Conservation (phyloP, 2,113 vertebrate species). For the Desmodus rotundus region DNA sequence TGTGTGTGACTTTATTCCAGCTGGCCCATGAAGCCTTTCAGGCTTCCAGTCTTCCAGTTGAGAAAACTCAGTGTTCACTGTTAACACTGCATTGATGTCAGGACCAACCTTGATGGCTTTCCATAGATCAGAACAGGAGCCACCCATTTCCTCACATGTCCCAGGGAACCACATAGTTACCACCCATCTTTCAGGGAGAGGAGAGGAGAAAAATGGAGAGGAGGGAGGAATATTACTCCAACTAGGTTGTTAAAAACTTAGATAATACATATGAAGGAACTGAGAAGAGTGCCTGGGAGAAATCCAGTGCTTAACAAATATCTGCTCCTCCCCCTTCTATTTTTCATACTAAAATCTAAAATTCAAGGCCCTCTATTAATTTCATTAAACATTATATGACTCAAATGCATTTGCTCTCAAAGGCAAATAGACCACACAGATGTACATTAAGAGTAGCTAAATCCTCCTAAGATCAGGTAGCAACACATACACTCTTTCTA, state of each 20-base stretch:
- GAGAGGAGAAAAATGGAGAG: neutral
- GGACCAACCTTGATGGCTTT: slow-evolving; percentile 52
- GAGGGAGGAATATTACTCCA: neutral
- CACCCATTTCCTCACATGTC: slow-evolving; percentile 71
- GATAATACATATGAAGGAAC: neutral
- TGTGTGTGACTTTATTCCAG: slow-evolving; percentile 19
- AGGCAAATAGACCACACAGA: neutral
- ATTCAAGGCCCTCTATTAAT: neutral
- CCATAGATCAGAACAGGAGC: slow-evolving; percentile 50
- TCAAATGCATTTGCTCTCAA: neutral
- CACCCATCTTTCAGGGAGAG: neutral
- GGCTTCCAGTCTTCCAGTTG: neutral
- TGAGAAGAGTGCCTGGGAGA: neutral
- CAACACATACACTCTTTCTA: neutral
- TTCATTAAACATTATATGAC: neutral
- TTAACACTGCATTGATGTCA: slow-evolving; percentile 5
- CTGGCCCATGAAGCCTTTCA: slow-evolving; percentile 37
- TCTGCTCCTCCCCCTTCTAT: neutral
- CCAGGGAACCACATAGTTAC: neutral
- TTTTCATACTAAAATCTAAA: slow-evolving; percentile 12
- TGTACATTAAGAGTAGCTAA: neutral
- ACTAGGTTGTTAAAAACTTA: neutral
- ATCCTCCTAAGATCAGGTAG: neutral
- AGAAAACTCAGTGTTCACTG: slow-evolving; percentile 42
- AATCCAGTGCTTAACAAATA: neutral